Evolutionary conservation across 2,888 invertebrate species (phyloP).

Genomic region (Sphecodes monilicornis): DNA sequence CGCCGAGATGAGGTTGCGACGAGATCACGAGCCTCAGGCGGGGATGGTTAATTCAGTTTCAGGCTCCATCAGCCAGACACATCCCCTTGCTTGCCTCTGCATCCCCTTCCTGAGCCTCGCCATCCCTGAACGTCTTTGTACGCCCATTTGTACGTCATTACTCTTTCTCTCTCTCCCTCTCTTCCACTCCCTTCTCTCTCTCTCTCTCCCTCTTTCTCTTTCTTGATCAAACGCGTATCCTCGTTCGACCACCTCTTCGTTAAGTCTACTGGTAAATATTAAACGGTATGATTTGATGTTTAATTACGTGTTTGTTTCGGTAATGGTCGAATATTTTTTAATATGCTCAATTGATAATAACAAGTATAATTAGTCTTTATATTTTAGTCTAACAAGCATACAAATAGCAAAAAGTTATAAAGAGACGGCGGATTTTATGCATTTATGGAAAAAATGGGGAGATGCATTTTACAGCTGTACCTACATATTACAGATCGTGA

Average conservation of each 20-base stretch:
- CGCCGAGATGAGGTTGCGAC: constrained; percentile 79
- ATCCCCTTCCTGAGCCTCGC: constrained; percentile 54
- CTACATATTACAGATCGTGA: no score
- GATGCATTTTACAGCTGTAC: no score
- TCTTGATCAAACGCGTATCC: constrained; percentile 3
- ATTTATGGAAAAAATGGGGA: no score
- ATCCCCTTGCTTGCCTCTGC: constrained; percentile 64
- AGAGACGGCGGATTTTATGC: no score
- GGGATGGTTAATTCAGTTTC: constrained; percentile 81
- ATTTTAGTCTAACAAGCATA: no score
- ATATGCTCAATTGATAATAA: not conserved
- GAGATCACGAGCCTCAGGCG: constrained; percentile 75
- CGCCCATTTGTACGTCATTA: constrained; percentile 55
- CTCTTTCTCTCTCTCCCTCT: constrained; percentile 23
- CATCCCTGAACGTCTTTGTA: constrained; percentile 66
- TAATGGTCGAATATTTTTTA: not conserved
- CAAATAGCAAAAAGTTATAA: no score
- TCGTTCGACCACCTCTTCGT: not conserved
- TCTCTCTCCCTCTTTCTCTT: constrained; percentile 20
- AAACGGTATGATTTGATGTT: constrained; percentile 21
- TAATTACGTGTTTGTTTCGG: constrained; percentile 1
- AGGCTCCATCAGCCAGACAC: constrained; percentile 80
- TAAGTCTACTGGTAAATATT: constrained; percentile 31
- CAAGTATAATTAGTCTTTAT: no score
- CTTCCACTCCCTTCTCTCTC: constrained; percentile 14